A percentile compares a stretch with the other conserved stretches of the same genome.
These are phyloP conservation scores for Pitta sordida DNA, from an alignment of 2,113 vertebrate species.

Conservation along the genomic window DNA sequence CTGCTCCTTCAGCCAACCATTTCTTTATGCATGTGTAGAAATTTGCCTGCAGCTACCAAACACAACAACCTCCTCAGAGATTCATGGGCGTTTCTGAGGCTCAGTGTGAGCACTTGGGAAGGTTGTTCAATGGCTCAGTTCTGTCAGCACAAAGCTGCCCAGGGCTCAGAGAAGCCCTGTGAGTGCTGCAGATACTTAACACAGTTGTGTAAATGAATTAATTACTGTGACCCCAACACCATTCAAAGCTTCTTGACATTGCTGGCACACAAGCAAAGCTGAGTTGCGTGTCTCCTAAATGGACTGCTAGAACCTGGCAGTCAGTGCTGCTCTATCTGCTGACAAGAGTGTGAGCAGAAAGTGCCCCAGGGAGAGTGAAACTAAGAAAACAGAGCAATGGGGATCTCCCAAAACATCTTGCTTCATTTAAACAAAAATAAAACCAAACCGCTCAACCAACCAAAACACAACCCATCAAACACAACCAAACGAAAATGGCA, in stretches of 20 bases:
- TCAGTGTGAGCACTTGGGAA: not conserved
- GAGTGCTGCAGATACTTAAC: not conserved
- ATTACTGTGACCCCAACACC: not conserved
- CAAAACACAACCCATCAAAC: not conserved
- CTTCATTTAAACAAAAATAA: not conserved
- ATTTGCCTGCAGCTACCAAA: constrained; percentile 33
- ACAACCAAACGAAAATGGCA: not conserved
- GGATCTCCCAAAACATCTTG: not conserved
- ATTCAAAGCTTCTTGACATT: not conserved
- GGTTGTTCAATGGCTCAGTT: not conserved
- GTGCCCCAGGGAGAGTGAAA: constrained; percentile 5
- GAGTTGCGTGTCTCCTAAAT: not conserved
- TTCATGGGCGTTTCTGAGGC: not conserved
- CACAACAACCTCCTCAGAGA: not conserved
- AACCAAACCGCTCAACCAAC: not conserved
- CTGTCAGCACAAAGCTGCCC: not conserved
- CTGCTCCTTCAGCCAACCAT: constrained; percentile 18
- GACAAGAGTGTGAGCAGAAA: not conserved
- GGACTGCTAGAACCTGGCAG: not conserved
- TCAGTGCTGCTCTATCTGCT: not conserved
- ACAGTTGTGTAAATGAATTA: not conserved
- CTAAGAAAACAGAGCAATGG: not conserved
- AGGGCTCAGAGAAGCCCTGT: not conserved
- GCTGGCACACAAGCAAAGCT: not conserved
- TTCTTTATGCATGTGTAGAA: not conserved